Conservation (phyloP, 2,888 invertebrate genomes). For the Limnephilus rhombicus region DNA sequence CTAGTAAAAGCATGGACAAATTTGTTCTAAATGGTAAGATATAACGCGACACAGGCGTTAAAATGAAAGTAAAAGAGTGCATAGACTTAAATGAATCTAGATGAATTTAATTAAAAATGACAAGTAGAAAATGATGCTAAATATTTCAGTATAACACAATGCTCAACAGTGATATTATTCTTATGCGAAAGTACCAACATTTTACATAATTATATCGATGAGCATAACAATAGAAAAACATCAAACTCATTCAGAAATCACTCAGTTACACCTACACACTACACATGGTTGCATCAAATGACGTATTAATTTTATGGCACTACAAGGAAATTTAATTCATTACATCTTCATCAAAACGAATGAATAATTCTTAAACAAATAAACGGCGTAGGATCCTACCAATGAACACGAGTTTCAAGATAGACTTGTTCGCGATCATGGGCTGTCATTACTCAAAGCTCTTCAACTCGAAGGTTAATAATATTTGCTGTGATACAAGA, state of each 20-base stretch:
- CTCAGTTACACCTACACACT: neutral
- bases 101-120: no score
- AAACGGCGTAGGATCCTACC: neutral
- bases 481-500: neutral
- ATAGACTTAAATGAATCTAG: no score
- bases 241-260: neutral
- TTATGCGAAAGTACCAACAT: neutral
- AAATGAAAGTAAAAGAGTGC: no score
- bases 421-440: conserved; percentile 7
- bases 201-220: neutral
- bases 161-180: neutral
- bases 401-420: neutral
- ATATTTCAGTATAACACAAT: no score
- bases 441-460: neutral
- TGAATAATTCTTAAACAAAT: conserved; percentile 10
- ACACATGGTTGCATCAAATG: neutral
- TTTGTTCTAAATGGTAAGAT: no score
- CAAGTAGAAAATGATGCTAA: no score
- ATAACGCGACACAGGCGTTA: no score
- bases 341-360: conserved; percentile 29
- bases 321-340: neutral
- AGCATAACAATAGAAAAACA: neutral
- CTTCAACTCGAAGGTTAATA: neutral
- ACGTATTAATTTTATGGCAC: neutral
- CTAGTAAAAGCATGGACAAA: no score